These are phyloP conservation scores for Solea solea DNA, from an alignment of 2,113 vertebrate genomes.

Conservation along the genomic window DNA sequence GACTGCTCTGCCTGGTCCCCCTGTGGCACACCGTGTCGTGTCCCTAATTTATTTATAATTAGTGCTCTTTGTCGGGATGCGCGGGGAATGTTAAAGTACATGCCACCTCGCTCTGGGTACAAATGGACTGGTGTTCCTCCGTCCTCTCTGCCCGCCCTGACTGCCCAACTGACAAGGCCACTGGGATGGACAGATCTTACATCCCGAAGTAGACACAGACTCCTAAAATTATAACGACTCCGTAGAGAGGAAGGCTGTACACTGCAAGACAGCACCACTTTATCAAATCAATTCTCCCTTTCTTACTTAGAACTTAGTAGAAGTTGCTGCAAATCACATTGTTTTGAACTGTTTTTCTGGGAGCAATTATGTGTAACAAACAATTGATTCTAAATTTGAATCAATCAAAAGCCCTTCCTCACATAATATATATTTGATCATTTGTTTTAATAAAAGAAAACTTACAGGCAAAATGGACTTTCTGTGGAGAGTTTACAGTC, in stretches of 20 bases:
- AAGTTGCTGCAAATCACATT: conserved; percentile 3
- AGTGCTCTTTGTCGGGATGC: conserved; percentile 87
- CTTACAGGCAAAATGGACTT: conserved; percentile 23
- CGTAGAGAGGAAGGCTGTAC: conserved; percentile 20
- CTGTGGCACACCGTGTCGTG: conserved; percentile 83
- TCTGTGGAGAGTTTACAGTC: conserved; percentile 26
- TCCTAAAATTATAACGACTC: conserved; percentile 51
- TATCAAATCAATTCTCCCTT: neutral
- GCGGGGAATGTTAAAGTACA: conserved; percentile 84
- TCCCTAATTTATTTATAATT: conserved; percentile 89
- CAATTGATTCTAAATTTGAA: too few species aligned
- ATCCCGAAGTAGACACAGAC: conserved; percentile 37
- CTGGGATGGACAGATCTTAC: conserved; percentile 70
- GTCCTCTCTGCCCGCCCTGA: conserved; percentile 50
- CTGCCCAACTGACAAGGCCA: conserved; percentile 64
- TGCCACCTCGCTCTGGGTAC: conserved; percentile 81
- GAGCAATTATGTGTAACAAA: neutral
- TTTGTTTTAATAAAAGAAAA: conserved; percentile 3
- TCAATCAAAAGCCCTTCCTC: conserved; percentile 2
- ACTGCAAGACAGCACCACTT: conserved; percentile 9
- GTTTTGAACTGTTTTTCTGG: neutral
- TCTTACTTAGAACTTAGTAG: neutral
- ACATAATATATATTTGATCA: neutral
- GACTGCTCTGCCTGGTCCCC: conserved; percentile 77
- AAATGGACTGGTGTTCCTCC: conserved; percentile 79